Evolutionary conservation across 2,888 invertebrate species (phyloP), one percentile per base, ranked within the genome.

Genomic region (Trichopoda pennipes): DNA sequence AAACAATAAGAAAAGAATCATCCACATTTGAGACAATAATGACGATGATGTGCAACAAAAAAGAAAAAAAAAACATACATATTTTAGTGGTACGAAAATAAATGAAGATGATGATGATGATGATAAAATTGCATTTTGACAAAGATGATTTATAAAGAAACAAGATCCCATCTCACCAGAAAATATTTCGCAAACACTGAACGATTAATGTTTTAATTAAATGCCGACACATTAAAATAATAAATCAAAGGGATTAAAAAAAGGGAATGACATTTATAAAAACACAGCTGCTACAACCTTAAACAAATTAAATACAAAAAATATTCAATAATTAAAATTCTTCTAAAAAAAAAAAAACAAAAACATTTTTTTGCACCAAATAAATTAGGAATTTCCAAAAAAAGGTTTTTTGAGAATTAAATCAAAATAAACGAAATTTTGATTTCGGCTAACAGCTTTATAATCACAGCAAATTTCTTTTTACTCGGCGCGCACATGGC

Each of bases 71-170:
- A 64, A 56, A 47, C 21, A 61, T n/a, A n/a, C 12, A 28, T 49
- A 64, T 53, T 35, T 17, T 3, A 38, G 28, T 21, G 35, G 66
- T 58, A 56, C 55, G n/a, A 68, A 56, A 56, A 73, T 73, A 63
- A 68, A 72, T 68, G 61, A 61, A 49, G 28, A 70, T 64, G 51
- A 80, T 80, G 61, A 72, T 68, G 61, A 61, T 42, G 28, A 70
- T 64, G 51, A 80, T 80, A 64, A 70, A 64, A 68, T 66, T 78
- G 66, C 72, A 80, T 80, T 69, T 66, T 58, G 75, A 64, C 75
- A 53, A 44, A 60, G 64, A 70, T 51, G 69, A 66, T 44, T 73
- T 79, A 49, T 72, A 55, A 51, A 16, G 42, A 78, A 66, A 60
- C 19, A 38, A 63, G 47, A 42, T 21, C 53, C 35, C 9, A 10